A percentile compares a stretch with the other conserved stretches of the same genome.
Conservation (phyloP, 2,888 invertebrate species). For the Acronicta aceris region DNA sequence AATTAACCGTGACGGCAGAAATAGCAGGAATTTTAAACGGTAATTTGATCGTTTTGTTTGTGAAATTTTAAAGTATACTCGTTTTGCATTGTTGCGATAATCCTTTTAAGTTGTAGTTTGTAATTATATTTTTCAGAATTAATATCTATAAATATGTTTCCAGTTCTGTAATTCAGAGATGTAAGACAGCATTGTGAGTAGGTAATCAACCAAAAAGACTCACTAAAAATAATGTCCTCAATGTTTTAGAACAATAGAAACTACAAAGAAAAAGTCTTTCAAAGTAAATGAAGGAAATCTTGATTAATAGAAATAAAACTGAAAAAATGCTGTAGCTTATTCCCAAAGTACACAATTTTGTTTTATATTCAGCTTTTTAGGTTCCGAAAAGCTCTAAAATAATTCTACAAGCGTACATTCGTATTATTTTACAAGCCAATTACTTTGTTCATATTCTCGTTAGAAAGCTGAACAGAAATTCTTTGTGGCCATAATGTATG, state of each 20-base stretch:
- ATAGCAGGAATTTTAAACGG: constrained; percentile 1
- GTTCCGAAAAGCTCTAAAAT: constrained; percentile 17
- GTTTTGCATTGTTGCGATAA: too few species aligned
- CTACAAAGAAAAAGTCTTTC: too few species aligned
- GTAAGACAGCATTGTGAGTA: too few species aligned
- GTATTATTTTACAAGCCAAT: constrained; percentile 47
- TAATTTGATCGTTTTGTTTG: constrained; percentile 13
- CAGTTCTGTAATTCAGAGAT: too few species aligned
- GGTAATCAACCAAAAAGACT: too few species aligned
- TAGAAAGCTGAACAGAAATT: constrained; percentile 40
- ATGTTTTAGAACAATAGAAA: too few species aligned
- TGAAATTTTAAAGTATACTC: neutral
- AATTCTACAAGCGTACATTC: constrained; percentile 23
- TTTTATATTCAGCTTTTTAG: neutral
- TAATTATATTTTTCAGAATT: too few species aligned
- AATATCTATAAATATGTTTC: too few species aligned
- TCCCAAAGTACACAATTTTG: neutral
- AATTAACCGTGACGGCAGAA: constrained; percentile 20
- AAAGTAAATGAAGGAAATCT: too few species aligned
- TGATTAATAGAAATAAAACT: neutral
- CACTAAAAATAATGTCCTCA: too few species aligned
- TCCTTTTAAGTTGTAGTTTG: too few species aligned
- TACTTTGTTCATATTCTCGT: constrained; percentile 34
- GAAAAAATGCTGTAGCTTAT: neutral
- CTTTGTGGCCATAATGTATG: constrained; percentile 33